phyloP scores from a whole-genome alignment of 2,113 vertebrate genomes.

The Struthio camelus region DNA sequence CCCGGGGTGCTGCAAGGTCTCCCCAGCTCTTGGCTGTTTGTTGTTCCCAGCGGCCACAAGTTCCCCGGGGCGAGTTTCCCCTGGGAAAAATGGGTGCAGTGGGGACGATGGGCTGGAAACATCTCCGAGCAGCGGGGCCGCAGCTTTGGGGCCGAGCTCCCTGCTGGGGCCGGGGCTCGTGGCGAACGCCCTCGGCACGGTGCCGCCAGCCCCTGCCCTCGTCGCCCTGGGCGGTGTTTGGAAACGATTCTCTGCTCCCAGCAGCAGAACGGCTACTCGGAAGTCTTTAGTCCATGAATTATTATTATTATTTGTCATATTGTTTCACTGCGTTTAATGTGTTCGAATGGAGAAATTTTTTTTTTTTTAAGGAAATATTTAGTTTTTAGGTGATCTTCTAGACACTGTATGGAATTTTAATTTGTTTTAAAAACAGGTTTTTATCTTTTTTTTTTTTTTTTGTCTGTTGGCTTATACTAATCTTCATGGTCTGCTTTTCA shows the following conservation, averaged over 20 bases:
- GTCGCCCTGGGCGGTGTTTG: not conserved
- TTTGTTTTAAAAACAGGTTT: constrained; percentile 27
- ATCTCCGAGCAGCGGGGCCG: not conserved
- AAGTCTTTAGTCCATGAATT: constrained; percentile 51
- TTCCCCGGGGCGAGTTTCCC: not conserved
- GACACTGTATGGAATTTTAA: constrained; percentile 59
- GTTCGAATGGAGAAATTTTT: constrained; percentile 12
- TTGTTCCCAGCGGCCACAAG: not conserved
- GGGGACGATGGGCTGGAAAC: not conserved
- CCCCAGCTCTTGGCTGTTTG: not conserved
- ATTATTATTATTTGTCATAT: constrained; percentile 38
- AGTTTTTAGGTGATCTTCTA: constrained; percentile 66
- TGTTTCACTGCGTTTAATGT: constrained; percentile 63
- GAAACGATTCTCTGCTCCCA: fast-evolving
- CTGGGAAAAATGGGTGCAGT: not conserved
- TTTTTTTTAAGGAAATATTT: constrained; percentile 54
- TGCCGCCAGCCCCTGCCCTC: not conserved
- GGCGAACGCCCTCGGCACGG: not conserved
- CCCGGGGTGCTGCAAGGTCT: not conserved
- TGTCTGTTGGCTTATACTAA: constrained; percentile 79
- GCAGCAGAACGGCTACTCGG: not conserved
- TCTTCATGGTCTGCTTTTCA: constrained; percentile 77
- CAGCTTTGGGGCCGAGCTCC: not conserved
- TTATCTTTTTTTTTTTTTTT: not conserved
- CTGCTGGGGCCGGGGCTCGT: not conserved